phyloP scores from a whole-genome alignment of 1,140 invertebrate species.

The Brachionus angularis region DNA sequence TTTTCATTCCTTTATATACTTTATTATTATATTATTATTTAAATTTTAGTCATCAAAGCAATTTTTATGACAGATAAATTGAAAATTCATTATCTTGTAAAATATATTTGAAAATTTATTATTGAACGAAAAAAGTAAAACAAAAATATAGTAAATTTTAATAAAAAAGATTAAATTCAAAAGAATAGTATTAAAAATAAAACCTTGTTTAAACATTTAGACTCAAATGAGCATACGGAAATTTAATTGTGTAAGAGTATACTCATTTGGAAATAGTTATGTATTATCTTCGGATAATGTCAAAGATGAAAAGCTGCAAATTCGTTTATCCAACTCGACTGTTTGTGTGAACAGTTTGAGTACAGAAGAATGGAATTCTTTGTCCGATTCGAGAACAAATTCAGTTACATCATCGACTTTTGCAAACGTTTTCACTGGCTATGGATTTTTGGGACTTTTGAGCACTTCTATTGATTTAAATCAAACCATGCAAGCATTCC shows the following conservation, averaged over 20 bases:
- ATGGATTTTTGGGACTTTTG: slow-evolving; percentile 22
- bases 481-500: too few species aligned
- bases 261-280: slow-evolving; percentile 16
- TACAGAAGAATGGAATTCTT: slow-evolving; percentile 11
- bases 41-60: too few species aligned
- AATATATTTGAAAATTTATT: too few species aligned
- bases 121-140: too few species aligned
- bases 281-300: slow-evolving; percentile 2
- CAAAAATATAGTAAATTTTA: too few species aligned
- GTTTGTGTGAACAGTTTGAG: slow-evolving; percentile 29
- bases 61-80: too few species aligned
- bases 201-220: too few species aligned
- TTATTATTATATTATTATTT: too few species aligned
- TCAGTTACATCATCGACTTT: background rate
- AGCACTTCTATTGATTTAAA: slow-evolving; percentile 9
- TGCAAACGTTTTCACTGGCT: slow-evolving; percentile 10
- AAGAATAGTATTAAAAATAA: too few species aligned
- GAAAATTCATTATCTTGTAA: too few species aligned
- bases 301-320: slow-evolving; percentile 26
- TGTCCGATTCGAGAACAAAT: background rate
- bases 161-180: too few species aligned
- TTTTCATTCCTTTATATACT: too few species aligned
- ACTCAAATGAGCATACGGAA: slow-evolving; percentile 23
- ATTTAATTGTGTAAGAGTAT: slow-evolving; percentile 15
- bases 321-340: background rate